Evolutionary conservation across 2,113 vertebrate genomes (phyloP).

Genomic region (Ivindomyrus marchei): DNA sequence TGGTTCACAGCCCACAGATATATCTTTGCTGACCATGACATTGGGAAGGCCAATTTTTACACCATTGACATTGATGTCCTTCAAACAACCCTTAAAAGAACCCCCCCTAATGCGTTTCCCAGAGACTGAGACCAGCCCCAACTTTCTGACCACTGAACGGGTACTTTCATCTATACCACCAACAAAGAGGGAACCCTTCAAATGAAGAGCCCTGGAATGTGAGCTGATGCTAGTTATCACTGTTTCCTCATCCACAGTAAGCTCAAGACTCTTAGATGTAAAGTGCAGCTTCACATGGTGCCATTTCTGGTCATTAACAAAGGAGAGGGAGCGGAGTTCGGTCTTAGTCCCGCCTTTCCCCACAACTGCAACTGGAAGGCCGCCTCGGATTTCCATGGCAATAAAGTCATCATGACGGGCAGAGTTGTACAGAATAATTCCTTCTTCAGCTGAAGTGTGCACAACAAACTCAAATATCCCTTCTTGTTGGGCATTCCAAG

Average conservation of each 20-base stretch:
- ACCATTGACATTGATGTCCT: slow-evolving; percentile 63
- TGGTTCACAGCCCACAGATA: slow-evolving; percentile 76
- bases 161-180: slow-evolving; percentile 69
- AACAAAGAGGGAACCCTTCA: slow-evolving; percentile 69
- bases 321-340: slow-evolving; percentile 57
- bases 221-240: slow-evolving; percentile 57
- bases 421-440: slow-evolving; percentile 74
- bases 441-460: slow-evolving; percentile 64
- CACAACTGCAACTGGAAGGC: slow-evolving; percentile 62
- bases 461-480: slow-evolving; percentile 63
- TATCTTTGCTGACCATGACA: slow-evolving; percentile 73
- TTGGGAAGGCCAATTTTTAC: slow-evolving; percentile 66
- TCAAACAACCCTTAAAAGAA: slow-evolving; percentile 85
- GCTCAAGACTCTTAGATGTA: slow-evolving; percentile 61
- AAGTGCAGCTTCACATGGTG: slow-evolving; percentile 66
- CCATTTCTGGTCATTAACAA: slow-evolving; percentile 73
- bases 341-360: slow-evolving; percentile 58
- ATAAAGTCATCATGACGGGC: slow-evolving; percentile 71
- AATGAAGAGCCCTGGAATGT: slow-evolving; percentile 50
- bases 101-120: slow-evolving; percentile 66
- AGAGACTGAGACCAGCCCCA: slow-evolving; percentile 63
- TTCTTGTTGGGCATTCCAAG: slow-evolving; percentile 54
- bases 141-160: slow-evolving; percentile 59
- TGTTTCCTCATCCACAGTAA: slow-evolving; percentile 67
- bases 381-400: slow-evolving; percentile 74